These are phyloP conservation scores for Saimiri boliviensis DNA, from an alignment of 2,113 vertebrate genomes.

Conservation along the genomic window DNA sequence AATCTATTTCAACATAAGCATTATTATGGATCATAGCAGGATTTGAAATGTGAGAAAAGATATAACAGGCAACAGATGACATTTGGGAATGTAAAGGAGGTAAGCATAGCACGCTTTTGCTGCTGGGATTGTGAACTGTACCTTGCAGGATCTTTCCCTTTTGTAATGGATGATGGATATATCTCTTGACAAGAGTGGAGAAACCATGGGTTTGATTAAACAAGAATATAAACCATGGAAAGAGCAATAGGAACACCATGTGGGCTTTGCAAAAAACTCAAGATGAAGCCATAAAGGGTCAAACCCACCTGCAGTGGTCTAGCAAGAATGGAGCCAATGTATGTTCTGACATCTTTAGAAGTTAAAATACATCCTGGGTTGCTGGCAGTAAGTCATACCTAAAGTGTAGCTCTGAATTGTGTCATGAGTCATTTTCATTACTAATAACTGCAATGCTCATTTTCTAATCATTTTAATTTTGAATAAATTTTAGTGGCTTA, in stretches of 20 bases:
- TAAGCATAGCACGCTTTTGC: not conserved
- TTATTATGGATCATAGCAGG: not conserved
- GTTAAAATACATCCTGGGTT: not conserved
- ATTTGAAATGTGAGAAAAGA: not conserved
- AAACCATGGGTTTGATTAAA: not conserved
- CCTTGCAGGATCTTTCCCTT: not conserved
- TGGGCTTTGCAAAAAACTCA: not conserved
- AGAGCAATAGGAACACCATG: not conserved
- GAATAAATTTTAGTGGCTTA: not conserved
- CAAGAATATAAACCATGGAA: not conserved
- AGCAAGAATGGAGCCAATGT: not conserved
- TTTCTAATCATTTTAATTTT: constrained; percentile 10
- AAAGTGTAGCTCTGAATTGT: not conserved
- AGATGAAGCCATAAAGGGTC: not conserved
- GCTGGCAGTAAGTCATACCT: not conserved
- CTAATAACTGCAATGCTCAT: not conserved
- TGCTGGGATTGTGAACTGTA: not conserved
- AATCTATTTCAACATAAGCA: constrained; percentile 6
- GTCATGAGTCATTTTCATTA: not conserved
- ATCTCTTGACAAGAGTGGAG: not conserved
- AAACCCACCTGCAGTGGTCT: not conserved
- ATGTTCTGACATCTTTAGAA: not conserved
- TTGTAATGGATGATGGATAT: not conserved
- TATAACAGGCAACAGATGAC: not conserved
- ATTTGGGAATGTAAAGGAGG: not conserved